These are phyloP conservation scores for Oreonectes daqikongensis DNA, from an alignment of 2,797 vertebrate species.

Conservation along the genomic window DNA sequence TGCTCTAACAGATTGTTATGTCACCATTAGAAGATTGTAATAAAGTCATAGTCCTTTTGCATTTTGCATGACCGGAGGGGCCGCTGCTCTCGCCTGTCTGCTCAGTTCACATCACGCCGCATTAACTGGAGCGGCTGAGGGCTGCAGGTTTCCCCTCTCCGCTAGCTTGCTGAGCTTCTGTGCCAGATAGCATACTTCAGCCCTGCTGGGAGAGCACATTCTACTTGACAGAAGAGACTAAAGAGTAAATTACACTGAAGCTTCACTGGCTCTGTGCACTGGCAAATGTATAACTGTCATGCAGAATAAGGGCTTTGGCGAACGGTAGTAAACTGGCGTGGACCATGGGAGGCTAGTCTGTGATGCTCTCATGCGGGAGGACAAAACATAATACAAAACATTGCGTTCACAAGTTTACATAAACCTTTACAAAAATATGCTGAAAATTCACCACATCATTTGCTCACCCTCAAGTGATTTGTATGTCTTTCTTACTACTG, in stretches of 20 bases:
- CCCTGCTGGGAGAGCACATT: constrained; percentile 68
- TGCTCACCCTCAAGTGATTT: no score
- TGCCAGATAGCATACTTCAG: constrained; percentile 71
- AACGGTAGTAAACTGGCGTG: constrained; percentile 10
- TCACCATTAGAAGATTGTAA: constrained; percentile 77
- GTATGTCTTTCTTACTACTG: no score
- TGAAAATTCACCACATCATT: no score
- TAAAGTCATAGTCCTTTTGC: constrained; percentile 88
- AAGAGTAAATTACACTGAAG: constrained; percentile 70
- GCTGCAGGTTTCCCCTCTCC: constrained; percentile 84
- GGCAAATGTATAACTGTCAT: constrained; percentile 70
- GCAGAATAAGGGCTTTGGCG: constrained; percentile 50
- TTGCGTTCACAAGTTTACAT: no score
- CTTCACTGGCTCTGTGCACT: constrained; percentile 73
- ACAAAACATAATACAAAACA: no score
- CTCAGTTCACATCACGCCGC: constrained; percentile 87
- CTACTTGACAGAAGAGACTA: constrained; percentile 66
- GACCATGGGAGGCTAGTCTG: background rate
- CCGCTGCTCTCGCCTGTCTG: constrained; percentile 92
- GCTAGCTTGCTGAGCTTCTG: constrained; percentile 68
- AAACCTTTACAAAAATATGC: no score
- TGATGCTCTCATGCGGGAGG: background rate
- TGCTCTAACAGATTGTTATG: constrained; percentile 80
- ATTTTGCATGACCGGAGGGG: constrained; percentile 91
- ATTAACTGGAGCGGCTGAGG: constrained; percentile 89